Base-by-base conservation (phyloP, 2,888 invertebrate genomes). In the Venusia cambrica region DNA sequence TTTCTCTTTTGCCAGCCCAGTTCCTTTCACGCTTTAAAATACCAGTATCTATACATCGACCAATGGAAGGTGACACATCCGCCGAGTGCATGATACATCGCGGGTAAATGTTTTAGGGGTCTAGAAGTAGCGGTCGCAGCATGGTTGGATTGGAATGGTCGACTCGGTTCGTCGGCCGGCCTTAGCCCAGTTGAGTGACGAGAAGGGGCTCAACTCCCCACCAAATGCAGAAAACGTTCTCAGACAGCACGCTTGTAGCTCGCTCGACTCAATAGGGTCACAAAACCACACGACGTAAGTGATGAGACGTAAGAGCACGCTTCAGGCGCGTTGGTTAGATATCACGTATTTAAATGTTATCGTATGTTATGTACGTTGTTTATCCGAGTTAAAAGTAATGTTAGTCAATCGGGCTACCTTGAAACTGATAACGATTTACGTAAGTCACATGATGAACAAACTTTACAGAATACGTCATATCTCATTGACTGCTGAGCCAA, bases 161-260 rank as follows among this genome's bases (percentile, higher is more conserved):
- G 44, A 52, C 51, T 43, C 43, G 65, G 84, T 75, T 85, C 81
- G 73, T 68, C 59, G 80, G 55, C 75, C 85, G 83, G 78, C 85
- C 85, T 85, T 85, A 83, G 81, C 85, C 84, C 63, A 84, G 63
- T 76, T 81, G 68, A 65, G 60, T 73, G 71, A 72, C 70, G 77
- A 73, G 83, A 80, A 81, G 81, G 77, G 83, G 76, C 71, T 62
- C 65, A 62, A 65, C 54, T 57, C 62, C 67, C 57, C 66, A 56
- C 64, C 57, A 64, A 63, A 65, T 58, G 55, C 50, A 59, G 63
- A 61, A 64, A 70, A 69, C 54, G 51, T 65, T 71, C 70, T 57
- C 66, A 63, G 57, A 57, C 54, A 49, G 45, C 50, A 49, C 51
- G 49, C 43, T 54, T 45, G 56, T 56, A 53, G 59, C 68, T 70